Evolutionary conservation across 2,888 invertebrate species (phyloP).

Genomic region (Gryllus longicercus): DNA sequence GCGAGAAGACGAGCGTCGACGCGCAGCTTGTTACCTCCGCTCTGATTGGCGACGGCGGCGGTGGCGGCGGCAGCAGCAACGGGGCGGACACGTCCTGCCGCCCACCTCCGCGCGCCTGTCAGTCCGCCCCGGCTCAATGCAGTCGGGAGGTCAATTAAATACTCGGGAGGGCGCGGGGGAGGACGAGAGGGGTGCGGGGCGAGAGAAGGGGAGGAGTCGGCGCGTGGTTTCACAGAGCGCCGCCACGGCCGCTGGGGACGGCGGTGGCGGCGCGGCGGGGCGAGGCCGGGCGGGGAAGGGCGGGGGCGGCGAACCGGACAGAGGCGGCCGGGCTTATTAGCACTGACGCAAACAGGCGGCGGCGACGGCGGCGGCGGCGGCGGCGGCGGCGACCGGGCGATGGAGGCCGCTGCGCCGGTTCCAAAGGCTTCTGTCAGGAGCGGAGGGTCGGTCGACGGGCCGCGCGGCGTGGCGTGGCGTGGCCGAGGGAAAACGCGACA

Average conservation of each 20-base stretch:
- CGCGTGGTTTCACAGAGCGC: neutral
- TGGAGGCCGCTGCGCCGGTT: neutral
- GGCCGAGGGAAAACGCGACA: neutral
- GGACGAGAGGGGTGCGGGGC: neutral
- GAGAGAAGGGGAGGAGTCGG: neutral
- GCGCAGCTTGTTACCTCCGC: neutral
- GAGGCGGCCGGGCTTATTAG: neutral
- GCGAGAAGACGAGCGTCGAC: conserved; percentile 1
- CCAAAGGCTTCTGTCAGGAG: neutral
- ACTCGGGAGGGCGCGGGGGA: neutral
- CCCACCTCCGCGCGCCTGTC: neutral
- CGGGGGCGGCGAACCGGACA: neutral
- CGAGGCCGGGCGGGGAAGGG: neutral
- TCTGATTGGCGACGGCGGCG: conserved; percentile 11
- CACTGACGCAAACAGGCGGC: neutral
- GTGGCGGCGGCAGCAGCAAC: neutral
- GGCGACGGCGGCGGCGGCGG: neutral
- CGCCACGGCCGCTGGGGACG: neutral
- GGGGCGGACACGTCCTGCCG: neutral
- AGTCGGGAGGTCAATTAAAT: conserved; percentile 17
- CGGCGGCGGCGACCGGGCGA: neutral
- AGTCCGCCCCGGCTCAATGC: neutral
- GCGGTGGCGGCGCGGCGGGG: neutral
- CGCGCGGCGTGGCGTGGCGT: neutral
- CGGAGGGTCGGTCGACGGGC: too few species aligned